These are phyloP conservation scores for Megaceryle alcyon DNA, from an alignment of 2,797 vertebrate species.

Conservation along the genomic window DNA sequence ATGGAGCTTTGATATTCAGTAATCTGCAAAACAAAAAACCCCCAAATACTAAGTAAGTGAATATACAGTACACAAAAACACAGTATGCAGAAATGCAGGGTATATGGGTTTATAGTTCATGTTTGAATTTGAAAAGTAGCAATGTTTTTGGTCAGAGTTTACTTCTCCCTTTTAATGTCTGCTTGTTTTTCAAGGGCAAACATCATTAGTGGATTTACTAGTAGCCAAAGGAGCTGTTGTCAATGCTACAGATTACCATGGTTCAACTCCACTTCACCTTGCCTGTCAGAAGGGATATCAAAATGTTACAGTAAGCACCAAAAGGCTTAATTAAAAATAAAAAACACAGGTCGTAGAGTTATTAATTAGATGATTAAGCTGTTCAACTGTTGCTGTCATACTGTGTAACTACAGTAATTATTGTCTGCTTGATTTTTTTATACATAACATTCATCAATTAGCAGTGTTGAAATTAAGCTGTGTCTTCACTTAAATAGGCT, in stretches of 20 bases:
- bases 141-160: not conserved
- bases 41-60: not conserved
- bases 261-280: constrained; percentile 91
- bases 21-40: not conserved
- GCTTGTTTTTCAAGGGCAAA: constrained; percentile 82
- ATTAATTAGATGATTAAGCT: not conserved
- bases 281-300: constrained; percentile 95
- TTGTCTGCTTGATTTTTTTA: not conserved
- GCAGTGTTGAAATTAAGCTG: not conserved
- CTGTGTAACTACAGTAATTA: not conserved
- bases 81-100: not conserved
- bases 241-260: constrained; percentile 93
- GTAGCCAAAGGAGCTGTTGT: constrained; percentile 90
- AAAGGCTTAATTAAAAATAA: not conserved
- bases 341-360: not conserved
- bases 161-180: not conserved
- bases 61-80: not conserved
- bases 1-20: not conserved
- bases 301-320: constrained; percentile 88
- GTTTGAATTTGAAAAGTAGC: not conserved
- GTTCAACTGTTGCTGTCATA: not conserved
- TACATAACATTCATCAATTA: not conserved
- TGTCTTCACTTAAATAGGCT: not conserved
- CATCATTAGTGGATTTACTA: constrained; percentile 89
- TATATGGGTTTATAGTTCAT: not conserved